Conservation (phyloP, 2,797 vertebrate genomes). For the Mionectes olivaceus region DNA sequence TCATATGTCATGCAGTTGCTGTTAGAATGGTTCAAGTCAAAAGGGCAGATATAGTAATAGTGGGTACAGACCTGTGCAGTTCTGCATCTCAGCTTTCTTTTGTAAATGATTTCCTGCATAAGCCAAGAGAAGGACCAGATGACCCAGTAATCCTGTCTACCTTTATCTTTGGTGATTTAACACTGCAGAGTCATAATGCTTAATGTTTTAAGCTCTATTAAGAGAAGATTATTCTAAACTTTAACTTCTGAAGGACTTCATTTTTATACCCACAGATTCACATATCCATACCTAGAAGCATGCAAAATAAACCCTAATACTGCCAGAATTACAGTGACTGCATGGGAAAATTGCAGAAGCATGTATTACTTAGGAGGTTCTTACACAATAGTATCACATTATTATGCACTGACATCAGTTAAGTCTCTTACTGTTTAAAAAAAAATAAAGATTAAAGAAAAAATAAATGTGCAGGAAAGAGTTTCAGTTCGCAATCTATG, state of each 20-base stretch:
- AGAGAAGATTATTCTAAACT: constrained; percentile 17
- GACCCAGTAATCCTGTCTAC: background rate
- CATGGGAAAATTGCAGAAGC: background rate
- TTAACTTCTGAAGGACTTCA: background rate
- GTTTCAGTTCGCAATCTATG: background rate
- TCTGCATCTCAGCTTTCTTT: background rate
- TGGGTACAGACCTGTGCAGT: background rate
- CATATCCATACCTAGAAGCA: background rate
- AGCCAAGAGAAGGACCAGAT: background rate
- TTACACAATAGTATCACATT: background rate
- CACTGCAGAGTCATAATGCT: background rate
- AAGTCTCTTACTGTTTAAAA: background rate
- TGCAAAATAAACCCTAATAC: background rate
- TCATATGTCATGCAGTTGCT: background rate
- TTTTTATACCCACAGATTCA: background rate
- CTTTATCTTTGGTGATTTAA: background rate
- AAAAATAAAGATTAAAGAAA: too few relatives aligned
- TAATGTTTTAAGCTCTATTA: constrained; percentile 41
- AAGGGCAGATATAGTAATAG: background rate
- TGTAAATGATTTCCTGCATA: background rate
- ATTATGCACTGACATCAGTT: background rate
- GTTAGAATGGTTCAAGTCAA: background rate
- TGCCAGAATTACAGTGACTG: background rate
- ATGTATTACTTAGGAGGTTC: background rate
- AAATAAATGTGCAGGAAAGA: background rate